A percentile compares a stretch with the other conserved stretches of the same genome.
These are phyloP conservation scores for Whitmania pigra DNA, from an alignment of 1,140 invertebrate species.

Conservation along the genomic window DNA sequence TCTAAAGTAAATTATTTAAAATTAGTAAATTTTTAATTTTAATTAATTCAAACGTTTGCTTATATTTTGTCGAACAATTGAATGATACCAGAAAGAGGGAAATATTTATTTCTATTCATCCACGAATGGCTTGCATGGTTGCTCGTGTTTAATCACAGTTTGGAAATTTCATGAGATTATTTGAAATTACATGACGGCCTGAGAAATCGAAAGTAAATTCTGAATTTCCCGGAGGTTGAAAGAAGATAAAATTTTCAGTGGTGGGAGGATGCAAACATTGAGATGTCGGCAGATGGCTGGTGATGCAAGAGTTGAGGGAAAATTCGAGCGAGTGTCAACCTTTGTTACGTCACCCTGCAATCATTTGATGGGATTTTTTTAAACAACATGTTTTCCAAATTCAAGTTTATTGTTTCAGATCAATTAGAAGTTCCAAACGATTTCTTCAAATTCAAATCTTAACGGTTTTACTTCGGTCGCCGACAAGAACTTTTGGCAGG, in stretches of 20 bases:
- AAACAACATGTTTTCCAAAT: not conserved
- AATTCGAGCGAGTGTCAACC: not conserved
- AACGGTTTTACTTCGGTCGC: not conserved
- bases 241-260: no score
- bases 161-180: not conserved
- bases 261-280: not conserved
- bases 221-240: no score
- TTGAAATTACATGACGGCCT: not conserved
- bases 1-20: not conserved
- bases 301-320: constrained; percentile 4
- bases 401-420: not conserved
- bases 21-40: not conserved
- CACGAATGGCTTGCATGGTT: not conserved
- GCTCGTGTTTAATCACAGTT: not conserved
- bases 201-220: not conserved
- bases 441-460: constrained; percentile 6
- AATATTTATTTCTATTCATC: not conserved
- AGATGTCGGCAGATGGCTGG: not conserved
- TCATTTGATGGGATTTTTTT: not conserved
- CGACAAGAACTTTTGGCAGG: not conserved
- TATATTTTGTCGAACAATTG: not conserved
- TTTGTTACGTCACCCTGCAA: not conserved
- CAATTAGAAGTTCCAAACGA: not conserved
- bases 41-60: not conserved
- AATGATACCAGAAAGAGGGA: not conserved